Evolutionary conservation across 2,797 vertebrate species (phyloP).

Genomic region (Octomys mimax): DNA sequence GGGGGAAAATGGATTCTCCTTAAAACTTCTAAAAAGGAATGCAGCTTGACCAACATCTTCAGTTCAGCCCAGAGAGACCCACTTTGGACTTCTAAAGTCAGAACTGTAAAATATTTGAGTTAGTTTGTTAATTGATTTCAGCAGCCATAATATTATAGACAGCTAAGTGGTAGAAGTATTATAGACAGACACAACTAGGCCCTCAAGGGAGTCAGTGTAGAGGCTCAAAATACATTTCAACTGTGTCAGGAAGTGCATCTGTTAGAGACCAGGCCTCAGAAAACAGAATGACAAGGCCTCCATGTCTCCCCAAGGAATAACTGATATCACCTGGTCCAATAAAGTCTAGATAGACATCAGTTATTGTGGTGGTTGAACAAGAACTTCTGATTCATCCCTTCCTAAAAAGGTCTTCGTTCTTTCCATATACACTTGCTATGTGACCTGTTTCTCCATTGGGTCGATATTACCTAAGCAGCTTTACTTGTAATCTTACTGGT

Average conservation of each 20-base stretch:
- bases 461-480: too few species aligned
- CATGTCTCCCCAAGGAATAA: not conserved
- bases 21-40: not conserved
- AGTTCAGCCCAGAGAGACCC: not conserved
- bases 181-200: not conserved
- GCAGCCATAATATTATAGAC: not conserved
- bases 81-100: conserved; percentile 5
- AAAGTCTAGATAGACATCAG: not conserved
- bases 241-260: not conserved
- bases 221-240: not conserved
- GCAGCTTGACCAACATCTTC: not conserved
- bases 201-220: not conserved
- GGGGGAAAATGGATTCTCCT: not conserved
- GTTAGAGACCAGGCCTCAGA: not conserved
- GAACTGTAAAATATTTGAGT: not conserved
- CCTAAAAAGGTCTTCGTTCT: not conserved
- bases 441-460: not conserved
- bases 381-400: not conserved
- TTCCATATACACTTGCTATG: not conserved
- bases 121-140: not conserved
- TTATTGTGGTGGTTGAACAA: not conserved
- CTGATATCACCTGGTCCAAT: not conserved
- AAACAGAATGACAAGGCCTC: not conserved
- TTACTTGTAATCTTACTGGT: not conserved
- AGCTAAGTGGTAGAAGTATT: not conserved